phyloP scores from a whole-genome alignment of 2,113 vertebrate genomes.

The Paraplagusia blochii region DNA sequence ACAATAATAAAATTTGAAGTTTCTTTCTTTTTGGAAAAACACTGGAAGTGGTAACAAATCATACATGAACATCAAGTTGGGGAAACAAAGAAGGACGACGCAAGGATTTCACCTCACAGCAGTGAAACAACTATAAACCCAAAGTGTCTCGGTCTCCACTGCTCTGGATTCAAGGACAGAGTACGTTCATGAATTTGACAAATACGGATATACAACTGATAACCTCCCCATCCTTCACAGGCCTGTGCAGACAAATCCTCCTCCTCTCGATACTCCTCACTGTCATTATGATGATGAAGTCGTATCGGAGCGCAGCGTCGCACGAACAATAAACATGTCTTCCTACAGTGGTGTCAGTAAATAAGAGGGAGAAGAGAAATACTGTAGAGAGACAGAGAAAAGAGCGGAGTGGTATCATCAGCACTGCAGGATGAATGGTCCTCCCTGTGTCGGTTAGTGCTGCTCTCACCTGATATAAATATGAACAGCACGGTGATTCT shows the following conservation, averaged over 20 bases:
- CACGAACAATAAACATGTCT: slow-evolving; percentile 41
- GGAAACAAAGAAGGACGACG: no score
- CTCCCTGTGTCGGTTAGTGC: not conserved
- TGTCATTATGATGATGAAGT: slow-evolving; percentile 57
- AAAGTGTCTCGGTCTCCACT: not conserved
- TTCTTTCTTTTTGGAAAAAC: no score
- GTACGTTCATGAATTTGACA: not conserved
- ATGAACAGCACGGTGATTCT: slow-evolving; percentile 18
- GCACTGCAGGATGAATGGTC: slow-evolving; percentile 21
- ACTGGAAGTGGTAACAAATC: no score
- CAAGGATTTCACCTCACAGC: no score
- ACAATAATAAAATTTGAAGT: no score
- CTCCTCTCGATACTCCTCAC: slow-evolving; percentile 43
- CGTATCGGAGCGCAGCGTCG: slow-evolving; percentile 29
- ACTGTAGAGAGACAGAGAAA: slow-evolving; percentile 40
- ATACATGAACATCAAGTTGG: no score
- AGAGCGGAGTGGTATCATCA: slow-evolving; percentile 24
- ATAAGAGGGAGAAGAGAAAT: slow-evolving; percentile 46
- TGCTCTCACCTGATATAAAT: slow-evolving; percentile 38
- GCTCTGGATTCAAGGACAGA: not conserved
- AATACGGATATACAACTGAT: not conserved
- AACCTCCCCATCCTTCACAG: slow-evolving; percentile 3
- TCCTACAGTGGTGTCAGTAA: slow-evolving; percentile 12
- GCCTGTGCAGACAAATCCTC: slow-evolving; percentile 33
- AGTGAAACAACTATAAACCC: no score